phyloP scores from a whole-genome alignment of 2,113 vertebrate genomes.

The Vidua macroura region DNA sequence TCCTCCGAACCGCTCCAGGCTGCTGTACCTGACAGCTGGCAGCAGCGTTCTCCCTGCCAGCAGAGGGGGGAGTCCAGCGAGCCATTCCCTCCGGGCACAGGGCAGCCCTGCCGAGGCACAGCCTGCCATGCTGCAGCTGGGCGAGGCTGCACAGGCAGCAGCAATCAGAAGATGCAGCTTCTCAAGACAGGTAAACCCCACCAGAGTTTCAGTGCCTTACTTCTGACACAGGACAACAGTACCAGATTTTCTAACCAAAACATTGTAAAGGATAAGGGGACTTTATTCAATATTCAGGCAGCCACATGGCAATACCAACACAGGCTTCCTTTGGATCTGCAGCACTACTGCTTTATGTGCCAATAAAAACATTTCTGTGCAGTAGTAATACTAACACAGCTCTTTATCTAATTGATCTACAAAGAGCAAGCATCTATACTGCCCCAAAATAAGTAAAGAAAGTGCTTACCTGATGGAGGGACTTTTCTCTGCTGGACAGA shows the following conservation, averaged over 20 bases:
- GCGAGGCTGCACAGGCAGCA: background rate
- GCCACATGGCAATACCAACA: background rate
- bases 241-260: background rate
- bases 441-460: background rate
- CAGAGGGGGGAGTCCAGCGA: background rate
- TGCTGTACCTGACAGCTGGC: background rate
- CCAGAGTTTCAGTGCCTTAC: background rate
- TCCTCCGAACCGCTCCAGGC: background rate
- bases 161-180: background rate
- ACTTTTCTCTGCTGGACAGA: background rate
- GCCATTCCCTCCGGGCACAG: background rate
- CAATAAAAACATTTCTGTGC: background rate
- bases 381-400: background rate
- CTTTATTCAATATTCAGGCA: background rate
- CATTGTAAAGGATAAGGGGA: background rate
- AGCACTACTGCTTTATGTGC: background rate
- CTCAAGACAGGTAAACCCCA: background rate
- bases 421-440: background rate
- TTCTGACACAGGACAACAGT: background rate
- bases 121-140: fast-evolving
- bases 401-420: background rate
- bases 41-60: fast-evolving
- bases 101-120: background rate
- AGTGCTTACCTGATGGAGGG: background rate
- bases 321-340: background rate